These are phyloP conservation scores for Odontamblyopus lacepedii DNA, from an alignment of 2,797 vertebrate species.

Conservation along the genomic window DNA sequence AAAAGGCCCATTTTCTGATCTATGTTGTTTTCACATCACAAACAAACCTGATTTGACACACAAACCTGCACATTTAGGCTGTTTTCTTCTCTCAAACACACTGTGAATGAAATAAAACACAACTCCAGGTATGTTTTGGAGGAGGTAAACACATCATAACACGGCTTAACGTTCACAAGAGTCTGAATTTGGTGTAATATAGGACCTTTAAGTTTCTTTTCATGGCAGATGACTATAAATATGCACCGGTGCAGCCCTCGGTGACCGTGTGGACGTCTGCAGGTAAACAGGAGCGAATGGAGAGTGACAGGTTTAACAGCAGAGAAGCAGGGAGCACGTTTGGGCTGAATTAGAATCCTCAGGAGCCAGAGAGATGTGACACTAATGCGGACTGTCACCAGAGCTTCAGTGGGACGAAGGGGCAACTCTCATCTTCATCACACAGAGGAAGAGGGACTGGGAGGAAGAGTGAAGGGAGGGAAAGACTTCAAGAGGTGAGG, in stretches of 20 bases:
- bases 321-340: conserved; percentile 12
- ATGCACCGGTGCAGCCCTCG: background rate
- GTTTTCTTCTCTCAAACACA: too few relatives aligned
- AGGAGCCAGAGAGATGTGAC: conserved; percentile 22
- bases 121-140: too few relatives aligned
- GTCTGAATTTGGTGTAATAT: too few relatives aligned
- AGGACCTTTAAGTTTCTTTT: background rate
- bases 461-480: background rate
- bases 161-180: too few relatives aligned
- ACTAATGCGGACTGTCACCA: conserved; percentile 28
- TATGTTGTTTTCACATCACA: too few relatives aligned
- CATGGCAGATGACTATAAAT: background rate
- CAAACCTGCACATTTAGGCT: too few relatives aligned
- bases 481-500: background rate
- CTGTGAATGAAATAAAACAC: too few relatives aligned
- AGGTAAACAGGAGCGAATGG: conserved; percentile 16
- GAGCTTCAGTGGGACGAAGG: conserved; percentile 4
- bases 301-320: conserved; percentile 15
- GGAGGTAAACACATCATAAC: too few relatives aligned
- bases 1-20: too few relatives aligned
- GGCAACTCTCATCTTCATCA: conserved; percentile 22
- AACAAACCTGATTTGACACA: too few relatives aligned
- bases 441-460: background rate
- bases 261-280: background rate
- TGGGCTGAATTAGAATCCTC: conserved; percentile 7